Conservation (phyloP, 2,888 invertebrate species). For the Orgyia antiqua region DNA sequence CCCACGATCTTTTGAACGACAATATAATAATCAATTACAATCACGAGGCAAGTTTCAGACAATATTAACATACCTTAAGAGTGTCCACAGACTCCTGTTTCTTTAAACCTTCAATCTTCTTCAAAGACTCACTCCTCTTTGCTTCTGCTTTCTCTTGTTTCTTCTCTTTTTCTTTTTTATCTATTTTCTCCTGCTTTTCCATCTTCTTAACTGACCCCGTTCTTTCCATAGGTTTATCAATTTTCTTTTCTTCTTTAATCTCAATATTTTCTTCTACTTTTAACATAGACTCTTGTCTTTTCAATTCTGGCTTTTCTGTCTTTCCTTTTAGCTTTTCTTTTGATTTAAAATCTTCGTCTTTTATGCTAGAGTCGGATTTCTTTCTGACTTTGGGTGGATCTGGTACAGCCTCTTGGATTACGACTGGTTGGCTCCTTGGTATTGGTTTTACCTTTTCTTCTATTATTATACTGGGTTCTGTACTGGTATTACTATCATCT, state of each 20-base stretch:
- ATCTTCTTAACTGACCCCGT: constrained; percentile 52
- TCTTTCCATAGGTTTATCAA: constrained; percentile 44
- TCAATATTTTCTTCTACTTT: constrained; percentile 35
- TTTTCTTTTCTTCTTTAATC: constrained; percentile 27
- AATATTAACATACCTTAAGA: constrained; percentile 62
- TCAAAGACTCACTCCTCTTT: constrained; percentile 53
- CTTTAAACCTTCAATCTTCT: constrained; percentile 53
- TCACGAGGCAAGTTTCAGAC: too few species aligned
- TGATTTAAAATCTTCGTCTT: constrained; percentile 56
- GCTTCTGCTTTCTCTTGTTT: constrained; percentile 57
- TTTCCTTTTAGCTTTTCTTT: constrained; percentile 46
- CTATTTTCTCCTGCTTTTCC: constrained; percentile 43
- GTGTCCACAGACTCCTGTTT: constrained; percentile 62
- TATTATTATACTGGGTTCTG: constrained; percentile 43
- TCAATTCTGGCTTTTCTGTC: constrained; percentile 43
- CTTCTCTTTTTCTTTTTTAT: constrained; percentile 46
- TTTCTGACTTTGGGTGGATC: constrained; percentile 54
- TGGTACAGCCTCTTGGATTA: constrained; percentile 26
- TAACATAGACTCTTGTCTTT: constrained; percentile 50
- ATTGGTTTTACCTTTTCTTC: constrained; percentile 43
- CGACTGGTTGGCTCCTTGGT: constrained; percentile 28
- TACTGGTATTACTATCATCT: constrained; percentile 60
- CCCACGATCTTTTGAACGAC: too few species aligned
- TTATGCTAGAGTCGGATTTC: constrained; percentile 63
- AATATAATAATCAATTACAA: too few species aligned